These are phyloP conservation scores for Cantharis rustica DNA, from an alignment of 2,888 invertebrate genomes.

Conservation along the genomic window DNA sequence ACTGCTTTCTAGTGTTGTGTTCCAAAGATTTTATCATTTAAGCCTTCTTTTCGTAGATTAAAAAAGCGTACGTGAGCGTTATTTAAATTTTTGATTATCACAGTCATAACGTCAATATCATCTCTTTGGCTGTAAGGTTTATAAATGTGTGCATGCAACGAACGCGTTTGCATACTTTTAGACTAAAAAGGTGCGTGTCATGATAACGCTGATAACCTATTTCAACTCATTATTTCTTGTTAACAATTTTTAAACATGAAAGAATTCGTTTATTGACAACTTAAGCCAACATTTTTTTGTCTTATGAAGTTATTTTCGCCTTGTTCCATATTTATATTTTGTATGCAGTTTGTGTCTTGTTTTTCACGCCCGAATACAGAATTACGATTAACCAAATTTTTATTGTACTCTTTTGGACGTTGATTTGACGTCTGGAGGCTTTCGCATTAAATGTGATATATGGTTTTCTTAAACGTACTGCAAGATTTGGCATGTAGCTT, in stretches of 20 bases:
- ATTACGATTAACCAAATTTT: slow-evolving; percentile 34
- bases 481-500: slow-evolving; percentile 24
- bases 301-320: not conserved
- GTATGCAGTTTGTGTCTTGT: slow-evolving; percentile 33
- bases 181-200: slow-evolving; percentile 16
- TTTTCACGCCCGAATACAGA: slow-evolving; percentile 36
- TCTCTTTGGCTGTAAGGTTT: not conserved
- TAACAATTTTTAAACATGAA: slow-evolving; percentile 2
- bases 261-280: slow-evolving; percentile 1
- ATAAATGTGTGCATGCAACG: slow-evolving; percentile 14
- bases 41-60: not conserved
- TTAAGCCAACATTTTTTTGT: not conserved
- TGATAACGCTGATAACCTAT: slow-evolving; percentile 12
- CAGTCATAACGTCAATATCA: not conserved
- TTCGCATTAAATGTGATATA: slow-evolving; percentile 40
- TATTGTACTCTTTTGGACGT: slow-evolving; percentile 36
- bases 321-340: slow-evolving; percentile 14
- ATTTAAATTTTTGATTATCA: not conserved
- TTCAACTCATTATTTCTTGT: slow-evolving; percentile 15
- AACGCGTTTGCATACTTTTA: slow-evolving; percentile 20
- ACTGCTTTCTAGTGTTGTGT: not conserved
- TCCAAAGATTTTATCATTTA: not conserved
- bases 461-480: slow-evolving; percentile 20
- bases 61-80: not conserved
- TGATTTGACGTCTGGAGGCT: slow-evolving; percentile 37